Base-by-base conservation (phyloP, 1,140 invertebrate genomes). In the Asbolus verrucosus region DNA sequence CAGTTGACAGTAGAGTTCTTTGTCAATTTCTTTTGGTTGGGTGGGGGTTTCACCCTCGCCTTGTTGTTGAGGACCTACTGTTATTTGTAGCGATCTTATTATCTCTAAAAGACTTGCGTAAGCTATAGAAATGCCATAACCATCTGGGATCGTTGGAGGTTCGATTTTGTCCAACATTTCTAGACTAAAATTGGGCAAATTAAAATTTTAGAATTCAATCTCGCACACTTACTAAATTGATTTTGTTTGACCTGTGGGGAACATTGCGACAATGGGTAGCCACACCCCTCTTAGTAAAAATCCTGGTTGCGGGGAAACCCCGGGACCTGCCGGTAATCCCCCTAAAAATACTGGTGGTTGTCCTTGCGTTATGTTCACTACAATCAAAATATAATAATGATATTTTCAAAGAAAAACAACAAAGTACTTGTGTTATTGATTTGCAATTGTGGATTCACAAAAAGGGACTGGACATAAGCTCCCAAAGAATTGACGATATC, bases 91-190 rank as follows among this genome's bases (percentile, higher is more conserved):
- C 1, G 92, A 94, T 1, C 92, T 85, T 54, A 94, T 92, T 65
- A 96, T 91, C 78, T 98, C 96, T 73, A 97, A 83, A 6, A 98
- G 83, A 81, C 94, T 95, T 21, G 93, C 91, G 82, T 97, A 98
- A 0, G 95, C 95, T 16, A 98, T 87, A 0, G 96, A 97, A 62
- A 98, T 92, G 24, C 95, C 95, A 85, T 98, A 98, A 5, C 96
- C 96, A 74, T 98, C 95, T 8, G 94, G 93, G 72, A 98, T 92
- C 27, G 87, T 83, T 0, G 95, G 96, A n/a, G 95, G 92, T 75
- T 98, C 97, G 5, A 92, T 87, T 82, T 97, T 96, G 76, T 99
- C 97, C 73, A 97, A 82, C 91, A 97, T 93, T 81, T 99, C 97
- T 76, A 98, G 85, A 81, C 95, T 98, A 80, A n/a, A n/a, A n/a